Percentiles rank a stretch among this genome's conserved stretches.
These are phyloP conservation scores for Eriosoma lanigerum DNA, from an alignment of 1,140 invertebrate species.

Conservation along the genomic window DNA sequence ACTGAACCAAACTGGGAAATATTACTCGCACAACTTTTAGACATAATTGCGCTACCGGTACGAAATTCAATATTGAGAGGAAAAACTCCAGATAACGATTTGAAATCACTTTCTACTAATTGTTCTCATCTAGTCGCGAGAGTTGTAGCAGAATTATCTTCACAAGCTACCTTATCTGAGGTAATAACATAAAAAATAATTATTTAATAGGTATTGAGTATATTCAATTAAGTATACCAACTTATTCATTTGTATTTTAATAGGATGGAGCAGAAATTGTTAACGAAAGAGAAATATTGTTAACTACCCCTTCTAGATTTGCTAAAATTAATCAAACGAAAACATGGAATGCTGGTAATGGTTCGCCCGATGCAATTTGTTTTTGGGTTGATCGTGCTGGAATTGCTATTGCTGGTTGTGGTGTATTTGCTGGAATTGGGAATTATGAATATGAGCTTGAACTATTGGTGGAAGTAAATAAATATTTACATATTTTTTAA, in stretches of 20 bases:
- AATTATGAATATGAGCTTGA: conserved; percentile 90
- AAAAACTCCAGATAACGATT: conserved; percentile 57
- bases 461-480: conserved; percentile 76
- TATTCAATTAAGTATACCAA: not conserved
- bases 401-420: conserved; percentile 84
- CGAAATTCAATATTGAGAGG: not conserved
- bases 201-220: not conserved
- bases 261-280: conserved; percentile 33
- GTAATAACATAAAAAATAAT: conserved; percentile 58
- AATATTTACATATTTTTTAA: conserved; percentile 32
- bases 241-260: not conserved
- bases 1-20: conserved; percentile 42
- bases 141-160: conserved; percentile 85
- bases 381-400: conserved; percentile 90
- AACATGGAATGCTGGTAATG: conserved; percentile 96
- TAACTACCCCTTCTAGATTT: conserved; percentile 87
- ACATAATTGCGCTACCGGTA: conserved; percentile 17
- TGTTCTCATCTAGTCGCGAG: conserved; percentile 83
- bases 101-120: conserved; percentile 72
- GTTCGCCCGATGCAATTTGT: conserved; percentile 93
- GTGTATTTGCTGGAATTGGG: conserved; percentile 84
- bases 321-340: conserved; percentile 82
- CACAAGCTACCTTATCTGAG: conserved; percentile 71
- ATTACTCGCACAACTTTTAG: conserved; percentile 28
- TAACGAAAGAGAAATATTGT: conserved; percentile 68